These are phyloP conservation scores for Ibycter americanus DNA, from an alignment of 2,797 vertebrate species.

Conservation along the genomic window DNA sequence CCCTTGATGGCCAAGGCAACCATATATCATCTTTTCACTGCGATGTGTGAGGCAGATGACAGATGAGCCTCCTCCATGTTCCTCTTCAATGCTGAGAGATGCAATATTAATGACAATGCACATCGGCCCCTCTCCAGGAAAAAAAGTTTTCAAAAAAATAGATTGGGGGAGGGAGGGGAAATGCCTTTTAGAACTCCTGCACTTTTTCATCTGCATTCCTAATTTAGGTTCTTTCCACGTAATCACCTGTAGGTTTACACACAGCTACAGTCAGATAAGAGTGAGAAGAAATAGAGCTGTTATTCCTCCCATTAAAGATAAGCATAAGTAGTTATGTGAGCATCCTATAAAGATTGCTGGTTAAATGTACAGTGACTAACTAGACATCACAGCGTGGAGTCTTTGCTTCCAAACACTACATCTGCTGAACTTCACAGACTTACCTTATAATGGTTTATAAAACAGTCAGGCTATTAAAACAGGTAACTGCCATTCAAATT, in stretches of 20 bases:
- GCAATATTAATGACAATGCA: neutral
- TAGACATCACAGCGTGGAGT: neutral
- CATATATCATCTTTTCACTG: neutral
- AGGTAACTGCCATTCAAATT: neutral
- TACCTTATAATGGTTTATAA: neutral
- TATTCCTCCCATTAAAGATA: neutral
- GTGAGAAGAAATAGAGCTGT: neutral
- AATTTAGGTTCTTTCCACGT: neutral
- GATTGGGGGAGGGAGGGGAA: neutral
- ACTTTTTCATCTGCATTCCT: neutral
- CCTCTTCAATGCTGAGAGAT: neutral
- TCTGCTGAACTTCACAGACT: neutral
- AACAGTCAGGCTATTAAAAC: neutral
- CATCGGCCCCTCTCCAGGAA: neutral
- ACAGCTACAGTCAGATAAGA: neutral
- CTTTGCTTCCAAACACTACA: neutral
- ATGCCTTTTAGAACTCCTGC: neutral
- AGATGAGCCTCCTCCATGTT: conserved; percentile 13
- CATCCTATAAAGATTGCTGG: neutral
- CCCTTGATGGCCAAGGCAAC: neutral
- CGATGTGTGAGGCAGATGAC: neutral
- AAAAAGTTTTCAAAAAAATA: neutral
- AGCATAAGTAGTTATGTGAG: neutral
- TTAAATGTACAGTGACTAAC: conserved; percentile 30
- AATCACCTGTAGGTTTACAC: neutral